A percentile compares a stretch with the other conserved stretches of the same genome.
These are phyloP conservation scores for Mesocricetus auratus DNA, from an alignment of 2,113 vertebrate genomes.

Conservation along the genomic window DNA sequence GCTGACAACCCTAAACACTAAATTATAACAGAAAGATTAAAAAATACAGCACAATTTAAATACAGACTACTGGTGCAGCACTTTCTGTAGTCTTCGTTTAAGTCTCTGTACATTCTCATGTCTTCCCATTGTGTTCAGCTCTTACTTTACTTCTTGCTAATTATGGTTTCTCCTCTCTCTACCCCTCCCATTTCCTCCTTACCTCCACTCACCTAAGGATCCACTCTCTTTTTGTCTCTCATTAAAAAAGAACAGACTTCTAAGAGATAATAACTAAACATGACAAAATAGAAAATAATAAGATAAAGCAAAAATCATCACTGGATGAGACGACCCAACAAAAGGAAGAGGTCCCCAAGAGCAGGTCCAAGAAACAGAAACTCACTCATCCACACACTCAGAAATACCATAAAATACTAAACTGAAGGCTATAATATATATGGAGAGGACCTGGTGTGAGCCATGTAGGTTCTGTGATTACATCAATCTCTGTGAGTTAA, in stretches of 20 bases:
- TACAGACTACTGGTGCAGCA: neutral
- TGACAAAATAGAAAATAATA: neutral
- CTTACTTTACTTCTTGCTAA: neutral
- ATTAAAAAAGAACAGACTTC: neutral
- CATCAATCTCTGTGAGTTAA: neutral
- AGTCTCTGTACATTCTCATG: neutral
- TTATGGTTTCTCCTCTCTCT: neutral
- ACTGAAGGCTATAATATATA: too few relatives aligned
- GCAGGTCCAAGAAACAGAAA: neutral
- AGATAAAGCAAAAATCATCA: neutral
- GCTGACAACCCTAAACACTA: neutral
- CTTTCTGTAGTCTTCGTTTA: neutral
- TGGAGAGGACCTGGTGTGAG: neutral
- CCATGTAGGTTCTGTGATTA: neutral
- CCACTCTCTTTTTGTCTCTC: neutral
- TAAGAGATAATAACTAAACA: neutral
- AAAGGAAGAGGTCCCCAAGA: neutral
- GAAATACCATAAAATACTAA: neutral
- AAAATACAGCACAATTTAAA: neutral
- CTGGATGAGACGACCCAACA: neutral
- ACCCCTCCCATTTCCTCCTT: neutral
- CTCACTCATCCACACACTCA: neutral
- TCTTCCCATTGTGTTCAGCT: accelerated
- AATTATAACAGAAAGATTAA: neutral
- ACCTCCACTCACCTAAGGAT: neutral